Evolutionary conservation across 2,113 vertebrate genomes (phyloP), one percentile per base, ranked within the genome.

Genomic region (Mirounga angustirostris): DNA sequence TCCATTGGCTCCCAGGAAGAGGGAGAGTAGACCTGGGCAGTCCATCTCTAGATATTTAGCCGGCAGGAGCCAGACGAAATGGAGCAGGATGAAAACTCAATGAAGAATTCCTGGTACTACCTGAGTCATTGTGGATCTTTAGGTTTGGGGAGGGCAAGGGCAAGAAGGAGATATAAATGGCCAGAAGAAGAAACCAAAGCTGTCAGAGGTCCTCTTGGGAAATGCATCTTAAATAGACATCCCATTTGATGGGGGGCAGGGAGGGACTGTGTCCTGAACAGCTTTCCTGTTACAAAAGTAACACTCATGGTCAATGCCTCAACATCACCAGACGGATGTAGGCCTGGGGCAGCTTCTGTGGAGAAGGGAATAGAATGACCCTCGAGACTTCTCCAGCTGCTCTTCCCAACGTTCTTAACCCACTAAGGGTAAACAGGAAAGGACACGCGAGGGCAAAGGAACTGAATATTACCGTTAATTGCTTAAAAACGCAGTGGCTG

Each of bases 181-280:
- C 43, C 54, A 87, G 74, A 56, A 86, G 65, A 86, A 84, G 71
- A 96, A 73, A 50, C 63, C 73, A 86, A 91, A 94, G 43, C 56
- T 58, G 13, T 46, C 30, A 59, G 52, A 89, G 54, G 52, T 61
- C 46, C 24, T 16, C 86, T 80, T 36, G 76, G 61, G 94, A 94
- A 56, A 93, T 33, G 18, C 3, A 2, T 61, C n/a, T 65, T 82
- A 46, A 79, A 52, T 5, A 80, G 14, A 79, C 79, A 50, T 12
- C 71, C 16, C 80, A 18, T 89, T 89, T 90, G 74, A 83, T 28
- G 83, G 79, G 85, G 22, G 15, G 43, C 7, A 50, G 14, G 11
- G 65, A 56, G 43, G 84, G 81, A 63, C n/a, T 16, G 26, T 67
- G 26, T 73, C 67, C 86, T 81, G 15, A 63, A 83, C n/a, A 84